Conservation (phyloP, 2,113 vertebrate species). For the Bucco capensis region DNA sequence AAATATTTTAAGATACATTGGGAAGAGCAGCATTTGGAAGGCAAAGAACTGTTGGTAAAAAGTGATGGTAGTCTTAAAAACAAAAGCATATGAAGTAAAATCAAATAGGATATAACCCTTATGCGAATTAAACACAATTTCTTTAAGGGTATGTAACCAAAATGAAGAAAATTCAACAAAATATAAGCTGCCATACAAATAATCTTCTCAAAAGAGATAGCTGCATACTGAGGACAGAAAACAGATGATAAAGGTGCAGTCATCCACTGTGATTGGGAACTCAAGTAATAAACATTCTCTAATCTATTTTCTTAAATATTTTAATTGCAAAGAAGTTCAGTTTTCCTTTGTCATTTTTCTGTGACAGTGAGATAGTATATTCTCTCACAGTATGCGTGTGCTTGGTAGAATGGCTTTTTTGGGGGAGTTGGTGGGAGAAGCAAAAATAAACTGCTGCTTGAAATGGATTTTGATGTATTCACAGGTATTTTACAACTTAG, state of each 20-base stretch:
- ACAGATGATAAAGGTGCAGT: neutral
- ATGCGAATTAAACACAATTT: neutral
- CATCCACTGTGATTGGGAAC: neutral
- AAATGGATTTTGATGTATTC: neutral
- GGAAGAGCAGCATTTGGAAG: slow-evolving; percentile 12
- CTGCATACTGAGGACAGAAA: neutral
- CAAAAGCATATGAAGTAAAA: slow-evolving; percentile 18
- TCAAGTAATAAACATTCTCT: neutral
- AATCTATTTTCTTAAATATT: neutral
- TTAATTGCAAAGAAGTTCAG: neutral
- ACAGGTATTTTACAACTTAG: neutral
- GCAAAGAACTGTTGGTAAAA: neutral
- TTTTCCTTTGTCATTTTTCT: neutral
- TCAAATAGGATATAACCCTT: neutral
- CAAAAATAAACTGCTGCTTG: neutral
- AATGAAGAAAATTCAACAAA: slow-evolving; percentile 8
- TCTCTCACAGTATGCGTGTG: neutral
- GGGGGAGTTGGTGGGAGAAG: neutral
- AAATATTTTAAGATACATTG: slow-evolving; percentile 13
- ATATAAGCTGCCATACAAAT: neutral
- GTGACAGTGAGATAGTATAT: neutral
- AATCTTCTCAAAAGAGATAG: neutral
- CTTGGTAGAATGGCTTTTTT: neutral
- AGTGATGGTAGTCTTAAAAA: neutral
- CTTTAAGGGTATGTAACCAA: neutral